Evolutionary conservation across 2,113 vertebrate genomes (phyloP).

Genomic region (Eptesicus fuscus): DNA sequence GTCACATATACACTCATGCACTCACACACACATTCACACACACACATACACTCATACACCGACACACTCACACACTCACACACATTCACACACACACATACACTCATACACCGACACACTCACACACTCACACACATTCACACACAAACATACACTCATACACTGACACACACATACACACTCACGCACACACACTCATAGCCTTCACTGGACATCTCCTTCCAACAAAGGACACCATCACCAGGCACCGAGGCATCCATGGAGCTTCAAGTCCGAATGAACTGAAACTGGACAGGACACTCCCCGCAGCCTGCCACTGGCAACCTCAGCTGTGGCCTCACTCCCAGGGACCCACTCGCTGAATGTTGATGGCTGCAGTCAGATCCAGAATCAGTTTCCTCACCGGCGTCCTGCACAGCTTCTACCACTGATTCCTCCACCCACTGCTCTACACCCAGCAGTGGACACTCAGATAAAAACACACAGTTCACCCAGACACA

Average conservation of each 20-base stretch:
- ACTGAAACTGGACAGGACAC: background rate
- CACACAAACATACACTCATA: background rate
- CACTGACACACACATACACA: background rate
- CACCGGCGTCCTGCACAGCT: accelerated
- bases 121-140: too few species aligned
- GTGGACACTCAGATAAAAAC: background rate
- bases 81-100: too few species aligned
- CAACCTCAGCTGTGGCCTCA: background rate
- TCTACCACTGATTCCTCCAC: background rate
- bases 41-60: too few species aligned
- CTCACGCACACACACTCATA: background rate
- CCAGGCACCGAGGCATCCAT: accelerated
- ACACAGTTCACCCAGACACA: background rate
- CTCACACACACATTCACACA: too few species aligned
- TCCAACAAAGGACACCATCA: accelerated
- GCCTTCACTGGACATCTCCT: background rate
- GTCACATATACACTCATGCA: too few species aligned
- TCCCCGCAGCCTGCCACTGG: background rate
- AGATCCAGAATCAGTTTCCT: background rate
- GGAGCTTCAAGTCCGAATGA: background rate
- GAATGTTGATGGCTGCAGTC: background rate
- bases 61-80: too few species aligned
- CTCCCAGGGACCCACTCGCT: background rate
- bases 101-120: too few species aligned
- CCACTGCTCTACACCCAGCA: background rate